A percentile compares a stretch with the other conserved stretches of the same genome.
phyloP scores from a whole-genome alignment of 64 coral and sea anemone genomes.

The Orbicella faveolata region DNA sequence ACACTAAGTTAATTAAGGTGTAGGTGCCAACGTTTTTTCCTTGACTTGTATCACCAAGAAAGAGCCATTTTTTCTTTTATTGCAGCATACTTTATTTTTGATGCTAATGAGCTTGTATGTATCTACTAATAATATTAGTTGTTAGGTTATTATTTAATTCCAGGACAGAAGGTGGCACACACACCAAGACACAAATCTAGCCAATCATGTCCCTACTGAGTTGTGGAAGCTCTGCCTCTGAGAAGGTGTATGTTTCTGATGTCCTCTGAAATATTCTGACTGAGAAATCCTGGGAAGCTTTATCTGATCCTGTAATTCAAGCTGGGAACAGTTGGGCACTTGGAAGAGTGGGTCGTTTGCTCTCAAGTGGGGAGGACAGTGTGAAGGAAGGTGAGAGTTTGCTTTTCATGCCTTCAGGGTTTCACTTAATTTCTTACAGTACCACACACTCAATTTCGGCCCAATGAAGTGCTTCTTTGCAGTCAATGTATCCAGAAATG shows the following conservation, averaged over 20 bases:
- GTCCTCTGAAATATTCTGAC: neutral
- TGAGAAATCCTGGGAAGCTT: neutral
- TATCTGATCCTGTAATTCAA: too few relatives aligned
- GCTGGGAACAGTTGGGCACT: neutral
- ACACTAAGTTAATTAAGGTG: too few relatives aligned
- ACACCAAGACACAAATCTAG: neutral
- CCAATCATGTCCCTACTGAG: neutral
- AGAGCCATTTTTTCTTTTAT: too few relatives aligned
- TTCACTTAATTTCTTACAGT: neutral
- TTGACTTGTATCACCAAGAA: too few relatives aligned
- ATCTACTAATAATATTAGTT: neutral
- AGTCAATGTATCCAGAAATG: neutral
- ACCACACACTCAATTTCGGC: neutral
- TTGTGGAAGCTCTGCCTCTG: neutral
- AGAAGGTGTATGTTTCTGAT: neutral
- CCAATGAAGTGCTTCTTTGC: neutral
- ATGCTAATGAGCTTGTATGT: neutral
- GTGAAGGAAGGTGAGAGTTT: too few relatives aligned
- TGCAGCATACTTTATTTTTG: neutral
- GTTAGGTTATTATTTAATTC: neutral
- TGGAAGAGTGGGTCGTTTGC: neutral
- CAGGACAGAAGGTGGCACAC: neutral
- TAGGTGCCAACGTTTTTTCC: too few relatives aligned
- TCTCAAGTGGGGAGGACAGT: too few relatives aligned
- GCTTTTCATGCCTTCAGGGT: neutral